A percentile compares a stretch with the other conserved stretches of the same genome.
These are phyloP conservation scores for Silurus asotus DNA, from an alignment of 2,113 vertebrate species.

Conservation along the genomic window DNA sequence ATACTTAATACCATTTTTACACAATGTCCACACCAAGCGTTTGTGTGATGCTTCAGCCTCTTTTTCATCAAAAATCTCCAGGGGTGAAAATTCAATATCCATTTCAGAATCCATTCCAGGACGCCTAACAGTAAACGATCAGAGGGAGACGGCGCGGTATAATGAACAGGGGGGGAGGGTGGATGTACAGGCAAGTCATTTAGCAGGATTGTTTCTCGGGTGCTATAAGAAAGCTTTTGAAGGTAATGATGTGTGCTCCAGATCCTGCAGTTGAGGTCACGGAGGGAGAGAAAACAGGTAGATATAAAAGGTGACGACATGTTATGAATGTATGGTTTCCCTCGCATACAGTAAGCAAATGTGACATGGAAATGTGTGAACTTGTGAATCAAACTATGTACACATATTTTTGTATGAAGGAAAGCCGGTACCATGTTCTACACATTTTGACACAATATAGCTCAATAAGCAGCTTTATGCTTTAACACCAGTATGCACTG, in stretches of 20 bases:
- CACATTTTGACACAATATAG: background rate
- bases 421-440: background rate
- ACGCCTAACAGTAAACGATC: conserved; percentile 59
- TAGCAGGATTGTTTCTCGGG: conserved; percentile 57
- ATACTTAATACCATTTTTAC: conserved; percentile 55
- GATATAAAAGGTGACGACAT: background rate
- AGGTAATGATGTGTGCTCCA: conserved; percentile 54
- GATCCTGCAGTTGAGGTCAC: conserved; percentile 46
- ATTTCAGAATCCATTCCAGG: conserved; percentile 62
- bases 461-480: background rate
- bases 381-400: conserved; percentile 31
- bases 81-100: conserved; percentile 67
- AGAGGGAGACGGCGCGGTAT: conserved; percentile 40
- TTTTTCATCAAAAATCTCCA: conserved; percentile 66
- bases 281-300: background rate
- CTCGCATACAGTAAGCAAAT: background rate
- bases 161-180: conserved; percentile 32
- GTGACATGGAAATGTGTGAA: too few species aligned
- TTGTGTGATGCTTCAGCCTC: conserved; percentile 63
- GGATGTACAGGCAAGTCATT: conserved; percentile 56
- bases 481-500: background rate
- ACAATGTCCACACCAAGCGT: conserved; percentile 55
- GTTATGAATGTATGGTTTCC: conserved; percentile 4
- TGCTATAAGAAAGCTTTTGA: conserved; percentile 57
- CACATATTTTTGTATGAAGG: background rate